Evolutionary conservation across 2,113 vertebrate genomes (phyloP), one percentile per base, ranked within the genome.

Genomic region (Sapayoa aenigma): DNA sequence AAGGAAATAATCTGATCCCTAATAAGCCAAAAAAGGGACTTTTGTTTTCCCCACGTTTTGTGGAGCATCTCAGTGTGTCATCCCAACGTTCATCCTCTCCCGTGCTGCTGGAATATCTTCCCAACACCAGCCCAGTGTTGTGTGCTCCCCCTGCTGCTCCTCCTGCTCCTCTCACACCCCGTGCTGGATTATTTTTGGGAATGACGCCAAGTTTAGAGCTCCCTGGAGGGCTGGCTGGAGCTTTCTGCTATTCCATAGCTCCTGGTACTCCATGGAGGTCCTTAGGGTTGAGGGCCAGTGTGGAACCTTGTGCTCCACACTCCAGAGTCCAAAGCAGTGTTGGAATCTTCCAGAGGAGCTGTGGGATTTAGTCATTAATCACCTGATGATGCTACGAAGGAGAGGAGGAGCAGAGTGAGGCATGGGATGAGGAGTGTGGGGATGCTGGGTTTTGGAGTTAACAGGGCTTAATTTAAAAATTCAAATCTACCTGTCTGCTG

Each of bases 301-400:
- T 39, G 66, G 52, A 28, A 14, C 30, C 53, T 68, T 46, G 13
- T 60, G 62, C 55, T 77, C 58, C 37, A 9, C 19, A 3, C 44
- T 41, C 55, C 14, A 0, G 6, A 44, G 12, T 9, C 42, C 58
- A 55, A 14, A 53, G 35, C 27, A 4, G 12, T 6, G 39, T 1
- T 42, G 41, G 46, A 44, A 23, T 44, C 33, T 9, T 33, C 10
- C 31, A 9, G 9, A 30, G 60, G 56, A 8, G 8, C 44, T 37
- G 12, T 12, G 53, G 11, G 28, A 28, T 41, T 31, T 5, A 28
- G 35, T 71, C 14, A 3, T 62, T 62, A 27, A 49, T 41, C 15
- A 33, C 68, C 21, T 62, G 3, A 33, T 19, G 37, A 1, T 33
- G 50, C 31, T 42, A 1, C 41, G 46, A 7, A 58, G 16, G 21